These are phyloP conservation scores for Leucoraja ocellata DNA, from an alignment of 2,797 vertebrate species.

Conservation along the genomic window DNA sequence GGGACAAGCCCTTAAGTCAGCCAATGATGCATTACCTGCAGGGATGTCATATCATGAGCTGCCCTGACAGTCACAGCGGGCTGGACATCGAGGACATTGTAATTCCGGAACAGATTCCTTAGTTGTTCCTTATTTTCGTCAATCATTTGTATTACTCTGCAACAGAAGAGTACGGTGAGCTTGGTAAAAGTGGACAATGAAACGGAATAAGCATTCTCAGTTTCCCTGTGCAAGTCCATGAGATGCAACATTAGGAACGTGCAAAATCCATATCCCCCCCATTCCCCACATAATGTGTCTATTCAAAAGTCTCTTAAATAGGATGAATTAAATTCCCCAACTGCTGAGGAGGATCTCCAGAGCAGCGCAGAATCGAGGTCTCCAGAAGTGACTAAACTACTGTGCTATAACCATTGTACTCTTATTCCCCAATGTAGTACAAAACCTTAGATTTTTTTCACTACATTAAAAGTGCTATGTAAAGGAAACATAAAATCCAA, in stretches of 20 bases:
- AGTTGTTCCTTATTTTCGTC: constrained; percentile 97
- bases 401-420: no score
- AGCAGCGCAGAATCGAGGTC: no score
- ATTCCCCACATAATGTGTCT: no score
- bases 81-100: constrained; percentile 87
- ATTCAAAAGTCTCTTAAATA: no score
- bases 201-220: not conserved
- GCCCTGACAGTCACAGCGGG: constrained; percentile 74
- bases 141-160: constrained; percentile 97
- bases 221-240: not conserved
- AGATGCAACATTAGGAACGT: no score
- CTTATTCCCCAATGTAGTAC: not conserved
- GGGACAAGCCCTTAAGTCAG: no score
- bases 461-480: not conserved
- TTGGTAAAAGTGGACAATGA: not conserved
- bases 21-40: constrained; percentile 67
- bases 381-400: not conserved
- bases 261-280: no score
- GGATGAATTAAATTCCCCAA: no score
- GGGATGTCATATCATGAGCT: constrained; percentile 78
- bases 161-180: constrained; percentile 6
- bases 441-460: not conserved
- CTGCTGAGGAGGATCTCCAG: no score
- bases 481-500: no score
- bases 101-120: constrained; percentile 86